Percentiles rank a stretch among this genome's conserved stretches.
Conservation (phyloP, 2,113 vertebrate species). For the Ptilorrhoa leucosticta region DNA sequence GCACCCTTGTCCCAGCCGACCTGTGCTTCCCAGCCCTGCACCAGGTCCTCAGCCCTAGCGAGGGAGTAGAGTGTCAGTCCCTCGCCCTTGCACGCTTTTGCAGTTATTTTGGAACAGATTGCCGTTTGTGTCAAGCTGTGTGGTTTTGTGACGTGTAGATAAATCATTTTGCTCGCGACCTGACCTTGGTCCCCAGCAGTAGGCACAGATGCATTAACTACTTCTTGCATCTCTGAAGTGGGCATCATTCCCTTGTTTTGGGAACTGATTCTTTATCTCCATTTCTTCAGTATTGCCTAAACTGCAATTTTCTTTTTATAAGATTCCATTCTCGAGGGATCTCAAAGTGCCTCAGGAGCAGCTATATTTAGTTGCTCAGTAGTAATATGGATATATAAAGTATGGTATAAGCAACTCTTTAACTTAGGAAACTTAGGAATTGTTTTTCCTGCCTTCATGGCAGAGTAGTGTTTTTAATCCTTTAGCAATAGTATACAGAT, state of each 20-base stretch:
- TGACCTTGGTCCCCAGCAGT: slow-evolving; percentile 31
- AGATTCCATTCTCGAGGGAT: neutral
- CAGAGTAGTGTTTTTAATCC: neutral
- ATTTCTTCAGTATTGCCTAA: neutral
- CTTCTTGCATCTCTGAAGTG: neutral
- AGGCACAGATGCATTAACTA: slow-evolving; percentile 1
- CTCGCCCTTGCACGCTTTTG: neutral
- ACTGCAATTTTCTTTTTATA: neutral
- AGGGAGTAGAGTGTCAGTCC: neutral
- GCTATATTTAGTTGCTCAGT: neutral
- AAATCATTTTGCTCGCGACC: neutral
- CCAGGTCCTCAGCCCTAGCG: neutral
- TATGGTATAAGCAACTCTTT: neutral
- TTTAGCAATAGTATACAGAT: neutral
- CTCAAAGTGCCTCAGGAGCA: neutral
- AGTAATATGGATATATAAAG: neutral
- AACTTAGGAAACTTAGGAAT: neutral
- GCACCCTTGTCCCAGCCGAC: neutral
- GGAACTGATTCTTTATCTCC: neutral
- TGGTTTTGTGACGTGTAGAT: slow-evolving; percentile 26
- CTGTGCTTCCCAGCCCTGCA: neutral
- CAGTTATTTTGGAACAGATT: slow-evolving; percentile 1
- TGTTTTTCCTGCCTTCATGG: neutral
- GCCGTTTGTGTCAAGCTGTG: slow-evolving; percentile 32
- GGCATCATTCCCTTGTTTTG: neutral